Evolutionary conservation across 2,888 invertebrate genomes (phyloP).

Genomic region (Papilio elwesi): DNA sequence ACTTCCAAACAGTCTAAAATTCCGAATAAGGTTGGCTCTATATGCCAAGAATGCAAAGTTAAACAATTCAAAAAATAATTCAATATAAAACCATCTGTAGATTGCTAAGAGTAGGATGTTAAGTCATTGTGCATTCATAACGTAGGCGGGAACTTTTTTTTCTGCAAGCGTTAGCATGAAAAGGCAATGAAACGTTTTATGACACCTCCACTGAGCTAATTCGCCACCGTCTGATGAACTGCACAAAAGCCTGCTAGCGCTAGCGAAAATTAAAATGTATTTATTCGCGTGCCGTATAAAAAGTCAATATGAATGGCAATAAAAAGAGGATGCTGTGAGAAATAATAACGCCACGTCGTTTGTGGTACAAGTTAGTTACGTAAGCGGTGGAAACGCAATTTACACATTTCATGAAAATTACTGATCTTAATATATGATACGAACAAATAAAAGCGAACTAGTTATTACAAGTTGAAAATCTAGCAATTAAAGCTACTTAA

Average conservation of each 20-base stretch:
- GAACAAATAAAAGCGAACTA: no score
- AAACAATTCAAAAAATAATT: neutral
- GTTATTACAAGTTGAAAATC: no score
- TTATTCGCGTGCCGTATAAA: conserved; percentile 81
- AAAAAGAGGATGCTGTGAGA: conserved; percentile 77
- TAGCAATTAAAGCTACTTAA: no score
- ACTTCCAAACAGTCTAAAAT: neutral
- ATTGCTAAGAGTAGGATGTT: conserved; percentile 49
- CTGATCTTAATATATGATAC: no score
- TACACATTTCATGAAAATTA: no score
- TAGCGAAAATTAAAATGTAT: conserved; percentile 83
- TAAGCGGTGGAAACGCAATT: neutral
- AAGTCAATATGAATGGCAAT: conserved; percentile 83
- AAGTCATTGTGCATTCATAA: conserved; percentile 54
- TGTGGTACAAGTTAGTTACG: conserved; percentile 25
- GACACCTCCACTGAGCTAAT: conserved; percentile 75
- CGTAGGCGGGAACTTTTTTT: conserved; percentile 35
- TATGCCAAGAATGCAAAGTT: neutral
- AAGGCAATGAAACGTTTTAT: conserved; percentile 57
- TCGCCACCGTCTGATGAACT: conserved; percentile 70
- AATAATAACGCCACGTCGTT: conserved; percentile 54
- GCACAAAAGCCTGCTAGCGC: conserved; percentile 70
- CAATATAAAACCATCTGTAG: conserved; percentile 59
- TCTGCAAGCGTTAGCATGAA: conserved; percentile 44
- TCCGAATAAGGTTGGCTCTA: neutral